Base-by-base conservation (phyloP, 2,888 invertebrate genomes). In the Metopia argyrocephala region DNA sequence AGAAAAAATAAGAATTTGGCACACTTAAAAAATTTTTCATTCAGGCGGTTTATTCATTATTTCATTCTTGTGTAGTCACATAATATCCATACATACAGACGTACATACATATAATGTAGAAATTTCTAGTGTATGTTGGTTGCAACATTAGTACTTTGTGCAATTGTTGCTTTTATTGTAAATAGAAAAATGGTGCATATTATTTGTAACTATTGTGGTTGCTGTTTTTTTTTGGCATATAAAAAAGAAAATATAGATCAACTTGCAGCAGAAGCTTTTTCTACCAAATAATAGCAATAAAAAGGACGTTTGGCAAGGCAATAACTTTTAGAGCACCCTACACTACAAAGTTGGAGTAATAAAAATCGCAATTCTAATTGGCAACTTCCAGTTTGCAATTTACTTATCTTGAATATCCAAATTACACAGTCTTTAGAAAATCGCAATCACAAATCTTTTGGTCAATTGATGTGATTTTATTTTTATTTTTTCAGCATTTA, bases 181-280 rank as follows among this genome's bases (percentile, higher is more conserved):
- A 38, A 38, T 38, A 38, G 38, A 38, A n/a, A 65, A 68, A 68
- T 68, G 61, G 52, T 28, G 31, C 62, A 76, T 50, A 57, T 18
- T 20, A 57, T 76, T 69, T 56, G 56, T 38, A 70, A 21, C 50
- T 25, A 31, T 48, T 45, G 9, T 38, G 27, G 45, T 45, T 50
- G n/a, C 1, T 50, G 21, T 31, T 74, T 59, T 38, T 38, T 38
- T 52, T 50, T 61, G 38, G 38, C 38, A 38, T n/a, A 27, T 54
- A 62, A 45, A 21, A 9, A 45, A 45, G 27, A 45, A 46, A 73
- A 68, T 54, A 62, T 61, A 76, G 75, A 76, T 61, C 75, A 68
- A 62, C 21, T 18, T 45, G 52, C 45, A 54, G 52, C 5, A 62
- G 27, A 9, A 45, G 45, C 23, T 50, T 25, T 9, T n/a, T 15